Conservation (phyloP, 2,888 invertebrate genomes). For the Nomada fabriciana region DNA sequence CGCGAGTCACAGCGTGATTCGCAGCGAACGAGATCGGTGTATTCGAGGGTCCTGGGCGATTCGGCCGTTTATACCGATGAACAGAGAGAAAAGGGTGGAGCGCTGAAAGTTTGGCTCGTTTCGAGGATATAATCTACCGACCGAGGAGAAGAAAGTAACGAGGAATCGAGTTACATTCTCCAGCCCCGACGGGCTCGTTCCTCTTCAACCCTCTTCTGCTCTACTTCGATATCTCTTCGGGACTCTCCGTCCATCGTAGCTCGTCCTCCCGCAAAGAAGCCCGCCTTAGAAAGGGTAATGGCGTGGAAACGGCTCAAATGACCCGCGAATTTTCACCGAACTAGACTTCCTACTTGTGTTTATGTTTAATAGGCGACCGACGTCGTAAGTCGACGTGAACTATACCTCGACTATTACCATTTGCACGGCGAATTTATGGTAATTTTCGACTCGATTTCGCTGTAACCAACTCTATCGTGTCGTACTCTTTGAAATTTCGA, state of each 20-base stretch:
- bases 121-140: constrained; percentile 72
- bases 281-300: constrained; percentile 82
- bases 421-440: constrained; percentile 74
- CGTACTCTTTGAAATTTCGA: no score
- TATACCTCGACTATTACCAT: constrained; percentile 70
- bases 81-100: constrained; percentile 49
- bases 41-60: constrained; percentile 41
- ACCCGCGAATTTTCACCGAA: constrained; percentile 81
- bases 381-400: constrained; percentile 67
- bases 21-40: constrained; percentile 44
- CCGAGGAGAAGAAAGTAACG: constrained; percentile 71
- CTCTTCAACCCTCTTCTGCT: constrained; percentile 56
- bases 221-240: constrained; percentile 56
- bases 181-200: constrained; percentile 20
- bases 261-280: constrained; percentile 62
- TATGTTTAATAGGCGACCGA: constrained; percentile 77
- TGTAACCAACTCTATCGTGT: not conserved
- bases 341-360: constrained; percentile 77
- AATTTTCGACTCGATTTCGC: constrained; percentile 64
- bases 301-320: constrained; percentile 84
- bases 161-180: constrained; percentile 75
- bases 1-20: constrained; percentile 17
- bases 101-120: constrained; percentile 62
- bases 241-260: constrained; percentile 41
- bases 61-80: constrained; percentile 54